Base-by-base conservation (phyloP, 2,888 invertebrate genomes). In the Malthinus flaveolus region DNA sequence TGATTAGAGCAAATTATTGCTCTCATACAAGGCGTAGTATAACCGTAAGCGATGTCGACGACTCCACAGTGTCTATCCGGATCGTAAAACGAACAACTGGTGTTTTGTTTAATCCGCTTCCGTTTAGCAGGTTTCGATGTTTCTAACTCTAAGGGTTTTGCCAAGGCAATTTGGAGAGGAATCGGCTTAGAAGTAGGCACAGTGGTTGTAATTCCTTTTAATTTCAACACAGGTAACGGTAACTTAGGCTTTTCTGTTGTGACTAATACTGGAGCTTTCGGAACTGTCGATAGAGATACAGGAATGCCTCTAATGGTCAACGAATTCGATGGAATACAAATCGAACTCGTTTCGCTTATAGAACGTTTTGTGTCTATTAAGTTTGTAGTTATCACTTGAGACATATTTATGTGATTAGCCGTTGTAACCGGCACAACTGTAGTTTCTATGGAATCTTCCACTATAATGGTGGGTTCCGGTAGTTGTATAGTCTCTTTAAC, bases 1-100 rank as follows among this genome's bases (percentile, higher is more conserved):
- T 76, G 75, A 63, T 73, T 75, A 33, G 74, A 72, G 65, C 75
- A 88, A 39, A 91, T 91, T 54, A 92, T 82, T 12, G 91, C 91
- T 59, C 92, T 81, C 49, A 91, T 90, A 75, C 93, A 93, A 0
- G 89, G 90, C 69, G 87, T 87, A 62, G 84, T 86, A 5, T 5
- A 23, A 23, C 23, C 23, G 23, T 23, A 23, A 64, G 88, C 89
- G 1, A 82, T 84, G 52, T 84, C 86, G 67, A 85, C 78, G 10
- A 92, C 92, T 1, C 93, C 93, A 75, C 93, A 93, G 74, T 93
- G 93, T 66, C 88, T 86, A 74, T 93, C 88, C 11, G 92, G 87
- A 76, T 93, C 90, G 78, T 89, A 93, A 73, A 90, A 71, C 12
- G 66, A 62, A 15, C 62, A 62, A 15, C 62, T 59, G 62, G 66